These are phyloP conservation scores for Pampusana beccarii DNA, from an alignment of 2,113 vertebrate genomes.

Conservation along the genomic window DNA sequence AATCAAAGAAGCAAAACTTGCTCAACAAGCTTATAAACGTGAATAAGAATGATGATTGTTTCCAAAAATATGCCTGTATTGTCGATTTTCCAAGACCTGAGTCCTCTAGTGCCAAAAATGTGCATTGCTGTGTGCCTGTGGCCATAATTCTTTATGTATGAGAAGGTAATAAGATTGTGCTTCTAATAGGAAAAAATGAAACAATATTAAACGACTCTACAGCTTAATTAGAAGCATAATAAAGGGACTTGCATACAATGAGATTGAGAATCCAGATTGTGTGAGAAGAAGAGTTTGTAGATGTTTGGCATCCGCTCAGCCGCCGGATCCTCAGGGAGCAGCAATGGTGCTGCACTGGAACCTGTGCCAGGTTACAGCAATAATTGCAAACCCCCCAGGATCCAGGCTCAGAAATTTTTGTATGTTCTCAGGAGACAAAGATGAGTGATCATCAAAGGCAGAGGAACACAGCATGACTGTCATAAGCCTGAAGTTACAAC, in stretches of 20 bases:
- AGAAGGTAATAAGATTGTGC: background rate
- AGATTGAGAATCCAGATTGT: background rate
- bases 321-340: conserved; percentile 14
- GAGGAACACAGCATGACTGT: conserved; percentile 92
- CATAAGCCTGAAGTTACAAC: conserved; percentile 94
- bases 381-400: conserved; percentile 77
- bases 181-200: conserved; percentile 22
- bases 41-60: accelerated
- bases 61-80: background rate
- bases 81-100: background rate
- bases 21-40: background rate
- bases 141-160: background rate
- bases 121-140: background rate
- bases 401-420: conserved; percentile 80
- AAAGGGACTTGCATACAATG: background rate
- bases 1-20: background rate
- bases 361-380: conserved; percentile 77
- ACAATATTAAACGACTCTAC: conserved; percentile 12
- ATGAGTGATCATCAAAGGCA: conserved; percentile 95
- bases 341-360: conserved; percentile 33
- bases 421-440: conserved; percentile 87
- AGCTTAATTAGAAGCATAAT: conserved; percentile 24
- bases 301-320: background rate
- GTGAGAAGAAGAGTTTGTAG: background rate
- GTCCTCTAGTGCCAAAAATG: background rate